These are phyloP conservation scores for Ectemnius continuus DNA, from an alignment of 2,888 invertebrate genomes.

Conservation along the genomic window DNA sequence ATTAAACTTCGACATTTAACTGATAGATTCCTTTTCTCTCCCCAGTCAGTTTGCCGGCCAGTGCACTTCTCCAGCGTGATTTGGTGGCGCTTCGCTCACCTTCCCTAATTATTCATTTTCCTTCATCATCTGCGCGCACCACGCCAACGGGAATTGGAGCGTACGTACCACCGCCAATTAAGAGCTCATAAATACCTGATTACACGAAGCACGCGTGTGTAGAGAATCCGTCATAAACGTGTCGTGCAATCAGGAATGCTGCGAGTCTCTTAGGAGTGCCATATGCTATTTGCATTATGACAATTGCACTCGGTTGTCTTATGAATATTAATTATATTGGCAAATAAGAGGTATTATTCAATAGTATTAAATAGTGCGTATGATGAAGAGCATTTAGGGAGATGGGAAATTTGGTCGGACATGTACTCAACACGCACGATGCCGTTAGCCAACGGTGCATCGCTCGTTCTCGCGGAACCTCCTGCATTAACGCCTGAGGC, in stretches of 20 bases:
- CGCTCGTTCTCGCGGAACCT: conserved; percentile 27
- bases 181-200: too few species aligned
- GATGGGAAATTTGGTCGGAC: conserved; percentile 46
- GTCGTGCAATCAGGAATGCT: too few species aligned
- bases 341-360: not conserved
- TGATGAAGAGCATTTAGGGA: not conserved
- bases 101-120: conserved; percentile 9
- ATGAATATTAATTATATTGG: not conserved
- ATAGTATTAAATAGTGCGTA: not conserved
- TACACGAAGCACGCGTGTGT: too few species aligned
- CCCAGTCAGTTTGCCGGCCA: too few species aligned
- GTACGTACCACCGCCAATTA: too few species aligned
- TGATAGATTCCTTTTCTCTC: too few species aligned
- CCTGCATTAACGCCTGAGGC: conserved; percentile 24
- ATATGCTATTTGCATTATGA: too few species aligned
- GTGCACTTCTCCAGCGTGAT: too few species aligned
- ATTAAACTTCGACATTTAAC: too few species aligned
- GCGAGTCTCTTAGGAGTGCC: too few species aligned
- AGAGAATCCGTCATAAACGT: too few species aligned
- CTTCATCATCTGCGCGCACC: not conserved
- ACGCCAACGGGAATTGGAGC: not conserved
- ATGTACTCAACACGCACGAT: conserved; percentile 52
- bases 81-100: not conserved
- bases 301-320: too few species aligned
- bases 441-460: conserved; percentile 67